These are phyloP conservation scores for Leptopilina boulardi DNA, from an alignment of 1,140 invertebrate species.

Conservation along the genomic window DNA sequence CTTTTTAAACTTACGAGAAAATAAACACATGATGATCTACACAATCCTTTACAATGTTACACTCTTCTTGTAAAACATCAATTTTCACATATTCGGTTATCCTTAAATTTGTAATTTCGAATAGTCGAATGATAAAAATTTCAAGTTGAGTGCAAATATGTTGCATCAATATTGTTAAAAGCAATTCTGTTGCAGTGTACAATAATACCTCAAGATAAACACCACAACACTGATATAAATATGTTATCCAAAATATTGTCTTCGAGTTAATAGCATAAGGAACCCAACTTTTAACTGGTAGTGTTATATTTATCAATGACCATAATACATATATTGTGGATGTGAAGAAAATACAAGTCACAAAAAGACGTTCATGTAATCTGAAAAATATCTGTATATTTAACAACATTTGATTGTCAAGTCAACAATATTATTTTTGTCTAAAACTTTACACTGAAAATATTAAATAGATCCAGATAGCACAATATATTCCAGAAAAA, in stretches of 20 bases:
- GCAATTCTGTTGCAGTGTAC: neutral
- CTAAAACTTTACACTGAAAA: too few species aligned
- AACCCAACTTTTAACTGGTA: neutral
- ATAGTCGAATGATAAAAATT: neutral
- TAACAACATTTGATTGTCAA: too few species aligned
- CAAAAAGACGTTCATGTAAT: neutral
- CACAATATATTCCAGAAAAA: too few species aligned
- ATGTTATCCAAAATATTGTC: neutral
- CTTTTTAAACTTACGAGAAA: conserved; percentile 1
- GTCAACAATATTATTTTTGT: too few species aligned
- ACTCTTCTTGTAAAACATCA: neutral
- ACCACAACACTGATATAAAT: neutral
- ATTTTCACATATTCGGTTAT: neutral
- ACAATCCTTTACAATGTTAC: neutral
- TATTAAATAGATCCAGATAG: too few species aligned
- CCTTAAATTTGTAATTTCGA: neutral
- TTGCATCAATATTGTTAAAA: neutral
- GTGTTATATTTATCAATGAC: neutral
- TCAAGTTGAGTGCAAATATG: neutral
- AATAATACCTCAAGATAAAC: neutral
- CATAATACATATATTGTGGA: neutral
- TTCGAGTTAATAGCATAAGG: neutral
- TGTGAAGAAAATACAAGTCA: neutral
- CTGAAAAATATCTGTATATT: neutral
- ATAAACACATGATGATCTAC: neutral